Evolutionary conservation across 37 sponge, comb jelly and placozoan genomes (phyloP).

Genomic region (Axinella damicornis): DNA sequence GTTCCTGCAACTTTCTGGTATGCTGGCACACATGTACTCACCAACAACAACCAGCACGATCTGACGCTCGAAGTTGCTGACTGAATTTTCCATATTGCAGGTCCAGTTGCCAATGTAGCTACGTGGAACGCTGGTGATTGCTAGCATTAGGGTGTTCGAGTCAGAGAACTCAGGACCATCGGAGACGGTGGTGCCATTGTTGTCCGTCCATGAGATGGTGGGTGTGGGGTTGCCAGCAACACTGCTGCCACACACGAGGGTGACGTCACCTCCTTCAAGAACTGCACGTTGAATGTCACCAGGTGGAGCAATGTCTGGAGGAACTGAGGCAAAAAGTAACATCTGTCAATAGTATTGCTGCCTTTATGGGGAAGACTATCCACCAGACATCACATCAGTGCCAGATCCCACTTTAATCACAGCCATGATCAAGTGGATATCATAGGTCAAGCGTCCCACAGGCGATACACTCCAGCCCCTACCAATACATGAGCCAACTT

Average conservation of each 20-base stretch:
- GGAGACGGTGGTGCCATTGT: not conserved
- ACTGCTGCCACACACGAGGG: conserved; percentile 35
- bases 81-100: not conserved
- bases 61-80: not conserved
- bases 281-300: not conserved
- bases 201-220: conserved; percentile 25
- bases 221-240: conserved; percentile 25
- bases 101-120: conserved; percentile 27
- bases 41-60: conserved; percentile 12
- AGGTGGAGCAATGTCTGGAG: too few species aligned
- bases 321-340: too few species aligned
- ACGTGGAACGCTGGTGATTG: not conserved
- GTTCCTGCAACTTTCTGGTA: too few species aligned
- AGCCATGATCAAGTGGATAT: too few species aligned
- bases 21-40: not conserved
- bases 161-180: not conserved
- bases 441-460: too few species aligned
- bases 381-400: too few species aligned
- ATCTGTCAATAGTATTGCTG: too few species aligned
- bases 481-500: too few species aligned
- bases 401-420: too few species aligned
- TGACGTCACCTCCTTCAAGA: not conserved
- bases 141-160: not conserved
- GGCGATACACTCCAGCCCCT: too few species aligned
- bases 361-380: too few species aligned